Base-by-base conservation (phyloP, 2,113 vertebrate genomes). In the human (Homo sapiens) region DNA sequence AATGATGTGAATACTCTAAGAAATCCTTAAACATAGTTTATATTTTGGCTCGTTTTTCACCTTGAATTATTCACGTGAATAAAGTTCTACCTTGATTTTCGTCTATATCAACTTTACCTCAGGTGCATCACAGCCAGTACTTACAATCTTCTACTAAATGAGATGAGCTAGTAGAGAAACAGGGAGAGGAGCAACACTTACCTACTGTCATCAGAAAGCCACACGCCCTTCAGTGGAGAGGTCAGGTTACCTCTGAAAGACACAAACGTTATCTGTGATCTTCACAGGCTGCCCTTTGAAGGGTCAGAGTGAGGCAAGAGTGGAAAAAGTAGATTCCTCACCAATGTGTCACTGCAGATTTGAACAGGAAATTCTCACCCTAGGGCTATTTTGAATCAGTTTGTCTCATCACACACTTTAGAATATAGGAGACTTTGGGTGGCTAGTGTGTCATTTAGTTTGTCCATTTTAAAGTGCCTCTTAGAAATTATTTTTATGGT, bases 281-380 rank as follows among this genome's bases (percentile, higher is more conserved):
- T 96, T 86, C 30, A 18, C 9, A 72, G 78, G 57, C n/a, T 93
- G 12, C 10, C 38, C 66, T 68, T 3, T 82, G 22, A 85, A n/a
- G 38, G 2, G 38, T 89, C 40, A 86, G 78, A 22, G 66, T 92
- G 90, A 96, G 73, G 64, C 75, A 73, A 32, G 8, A 68, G n/a
- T 93, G 79, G 87, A 94, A 93, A 93, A 95, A 72, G 23, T 4
- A 90, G 79, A 78, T 82, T 64, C 81, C 76, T 82, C 38, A 78
- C 89, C 52, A 89, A 30, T n/a, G 86, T 48, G 40, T 92, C 52
- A 79, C 48, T 78, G 75, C 12, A 40, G 9, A 61, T 61, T 75
- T 79, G 66, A 89, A 97, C 93, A 97, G 97, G 93, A 97, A 94
- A 94, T 92, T 90, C 84, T 97, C 80, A 92, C 68, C 43, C 38